Evolutionary conservation across 2,888 invertebrate genomes (phyloP), one percentile per base, ranked within the genome.

Genomic region (Drosophila anceps): DNA sequence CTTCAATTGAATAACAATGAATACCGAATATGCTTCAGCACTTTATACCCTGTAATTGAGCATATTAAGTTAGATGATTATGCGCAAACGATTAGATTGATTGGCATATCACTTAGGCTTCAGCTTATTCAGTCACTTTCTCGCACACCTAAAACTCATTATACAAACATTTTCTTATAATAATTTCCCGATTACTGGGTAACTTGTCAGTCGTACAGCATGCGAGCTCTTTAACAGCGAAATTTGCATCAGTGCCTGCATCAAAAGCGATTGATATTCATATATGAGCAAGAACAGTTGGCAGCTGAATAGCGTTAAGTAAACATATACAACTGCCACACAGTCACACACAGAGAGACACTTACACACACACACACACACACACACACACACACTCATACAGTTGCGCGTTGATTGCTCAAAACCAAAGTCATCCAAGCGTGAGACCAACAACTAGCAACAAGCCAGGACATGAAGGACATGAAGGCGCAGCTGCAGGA

Each of bases 361-460:
- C n/a, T n/a, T n/a, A n/a, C n/a, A n/a, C n/a, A 63, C 54, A 63
- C 27, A 48, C 35, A 27, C 41, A 58, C 33, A 54, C 57, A 64
- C 29, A 58, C 35, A 44, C 39, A 24, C 41, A 54, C 33, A 61
- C 50, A 61, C 35, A 64, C 33, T 43, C 33, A 61, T 54, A 69
- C 43, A 67, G 50, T 51, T 50, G 39, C 66, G 83, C 86, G 84
- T 85, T 84, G 84, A 90, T 84, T 84, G 90, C 84, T 90, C 77
- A 71, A 90, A 90, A 90, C 88, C 90, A 77, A 86, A 90, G 81
- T 63, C 81, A 88, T 73, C 86, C 84, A 85, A 88, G 78, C 84
- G 81, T 90, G 83, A 76, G 88, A 61, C 86, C 88, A 85, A 83
- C 90, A 90, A 85, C 84, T 79, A 83, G 81, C 77, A 85, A 83